phyloP scores from a whole-genome alignment of 2,888 invertebrate species.

The Eledone cirrhosa region DNA sequence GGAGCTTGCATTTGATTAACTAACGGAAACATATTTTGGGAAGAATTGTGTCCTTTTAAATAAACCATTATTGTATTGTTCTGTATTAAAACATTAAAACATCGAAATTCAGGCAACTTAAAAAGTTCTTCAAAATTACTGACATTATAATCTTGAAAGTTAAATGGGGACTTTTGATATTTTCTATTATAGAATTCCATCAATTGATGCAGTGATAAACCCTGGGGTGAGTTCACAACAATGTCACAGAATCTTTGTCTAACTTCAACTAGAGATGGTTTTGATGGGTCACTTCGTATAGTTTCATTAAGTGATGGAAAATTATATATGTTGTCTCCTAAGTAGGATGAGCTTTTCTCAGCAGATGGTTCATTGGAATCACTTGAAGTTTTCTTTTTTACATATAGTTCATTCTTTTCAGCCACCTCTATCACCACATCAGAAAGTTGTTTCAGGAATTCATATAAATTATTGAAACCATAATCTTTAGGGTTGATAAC shows the following conservation, averaged over 20 bases:
- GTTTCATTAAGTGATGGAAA: not conserved
- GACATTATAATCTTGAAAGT: no score
- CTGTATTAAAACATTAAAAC: no score
- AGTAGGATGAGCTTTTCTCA: not conserved
- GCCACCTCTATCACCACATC: not conserved
- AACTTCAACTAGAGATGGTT: not conserved
- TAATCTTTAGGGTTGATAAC: not conserved
- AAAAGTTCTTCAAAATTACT: no score
- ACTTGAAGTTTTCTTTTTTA: not conserved
- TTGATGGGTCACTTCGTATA: not conserved
- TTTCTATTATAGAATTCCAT: no score
- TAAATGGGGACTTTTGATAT: no score
- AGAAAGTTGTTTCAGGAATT: not conserved
- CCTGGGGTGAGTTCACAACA: not conserved
- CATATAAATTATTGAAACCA: constrained; percentile 14
- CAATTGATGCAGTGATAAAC: no score
- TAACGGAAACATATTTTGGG: no score
- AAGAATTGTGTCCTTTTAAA: no score
- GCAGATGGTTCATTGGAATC: not conserved
- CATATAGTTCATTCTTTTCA: not conserved
- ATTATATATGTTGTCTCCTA: not conserved
- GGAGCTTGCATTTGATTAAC: not conserved
- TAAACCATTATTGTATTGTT: no score
- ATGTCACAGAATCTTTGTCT: not conserved
- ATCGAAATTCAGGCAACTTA: no score